Conservation (phyloP, 2,113 vertebrate genomes). For the Philantomba maxwellii region DNA sequence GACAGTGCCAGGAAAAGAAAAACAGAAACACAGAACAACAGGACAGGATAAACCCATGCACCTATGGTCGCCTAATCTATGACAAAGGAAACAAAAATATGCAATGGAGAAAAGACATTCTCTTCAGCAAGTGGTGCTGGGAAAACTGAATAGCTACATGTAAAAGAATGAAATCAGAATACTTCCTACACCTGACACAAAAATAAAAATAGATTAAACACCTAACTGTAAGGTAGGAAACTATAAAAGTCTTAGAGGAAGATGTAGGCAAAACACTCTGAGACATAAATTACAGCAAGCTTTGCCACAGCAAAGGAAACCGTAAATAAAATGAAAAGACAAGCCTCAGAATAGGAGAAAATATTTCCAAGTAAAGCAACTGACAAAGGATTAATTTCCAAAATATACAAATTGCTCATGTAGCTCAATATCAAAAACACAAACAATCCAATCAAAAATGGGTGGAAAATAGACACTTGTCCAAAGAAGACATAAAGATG, state of each 20-base stretch:
- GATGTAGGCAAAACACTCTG: background rate
- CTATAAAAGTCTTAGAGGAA: background rate
- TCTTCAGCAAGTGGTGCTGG: background rate
- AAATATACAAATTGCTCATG: background rate
- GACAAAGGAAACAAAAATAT: background rate
- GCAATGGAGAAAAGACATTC: background rate
- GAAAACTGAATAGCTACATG: background rate
- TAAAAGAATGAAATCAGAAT: background rate
- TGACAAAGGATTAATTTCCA: background rate
- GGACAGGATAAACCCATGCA: background rate
- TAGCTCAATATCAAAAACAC: background rate
- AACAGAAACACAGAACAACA: background rate
- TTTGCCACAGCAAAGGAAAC: background rate
- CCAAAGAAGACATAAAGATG: background rate
- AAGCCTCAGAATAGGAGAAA: background rate
- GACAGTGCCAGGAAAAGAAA: background rate
- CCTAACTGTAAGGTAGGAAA: background rate
- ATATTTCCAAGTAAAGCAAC: background rate
- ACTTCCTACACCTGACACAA: background rate
- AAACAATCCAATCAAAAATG: background rate
- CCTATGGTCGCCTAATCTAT: background rate
- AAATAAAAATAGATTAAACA: background rate
- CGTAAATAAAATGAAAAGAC: background rate
- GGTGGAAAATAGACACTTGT: background rate
- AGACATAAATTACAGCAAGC: background rate